Base-by-base conservation (phyloP, 2,888 invertebrate species). In the Drosophila setosimentum region DNA sequence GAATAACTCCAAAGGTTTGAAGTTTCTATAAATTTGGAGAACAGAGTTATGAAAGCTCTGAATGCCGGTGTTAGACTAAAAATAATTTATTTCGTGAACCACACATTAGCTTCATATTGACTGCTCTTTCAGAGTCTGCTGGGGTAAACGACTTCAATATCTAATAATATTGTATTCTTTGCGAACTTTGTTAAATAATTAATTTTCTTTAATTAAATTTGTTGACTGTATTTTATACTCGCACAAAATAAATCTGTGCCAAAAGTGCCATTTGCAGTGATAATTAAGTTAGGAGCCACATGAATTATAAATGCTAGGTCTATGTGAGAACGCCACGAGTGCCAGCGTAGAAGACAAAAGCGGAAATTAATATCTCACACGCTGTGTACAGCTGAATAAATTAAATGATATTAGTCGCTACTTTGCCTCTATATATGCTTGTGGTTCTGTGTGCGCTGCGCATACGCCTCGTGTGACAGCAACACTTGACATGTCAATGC, bases 341-440 rank as follows among this genome's bases (percentile, higher is more conserved):
- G 59, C 27, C 29, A 2, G 29, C 30, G 30, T 40, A 54, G 32
- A 69, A 67, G 74, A 77, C 70, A 77, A 83, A 8, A 81, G 73
- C 78, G 82, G 80, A 84, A 86, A 84, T 76, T 77, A 86, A 86
- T 80, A 69, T 49, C 71, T 69, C 69, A 71, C 67, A 55, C 57
- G 64, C 68, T 76, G 77, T 57, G 78, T 50, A 63, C 65, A 69
- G 59, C 71, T 75, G 76, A 80, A 79, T 84, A 86, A 85, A 86
- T 84, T 67, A 81, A 84, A 86, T 79, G 71, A 81, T 84, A 81
- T 86, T 76, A 79, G 72, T 70, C 68, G 72, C 81, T 77, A 81
- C 76, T 82, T 78, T 77, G 80, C 68, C 58, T 71, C 62, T 51
- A 66, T 62, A 66, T 63, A 59, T 64, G 30, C 59, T 54, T 79